phyloP scores from a whole-genome alignment of 2,113 vertebrate genomes.

The Porphyrio hochstetteri region DNA sequence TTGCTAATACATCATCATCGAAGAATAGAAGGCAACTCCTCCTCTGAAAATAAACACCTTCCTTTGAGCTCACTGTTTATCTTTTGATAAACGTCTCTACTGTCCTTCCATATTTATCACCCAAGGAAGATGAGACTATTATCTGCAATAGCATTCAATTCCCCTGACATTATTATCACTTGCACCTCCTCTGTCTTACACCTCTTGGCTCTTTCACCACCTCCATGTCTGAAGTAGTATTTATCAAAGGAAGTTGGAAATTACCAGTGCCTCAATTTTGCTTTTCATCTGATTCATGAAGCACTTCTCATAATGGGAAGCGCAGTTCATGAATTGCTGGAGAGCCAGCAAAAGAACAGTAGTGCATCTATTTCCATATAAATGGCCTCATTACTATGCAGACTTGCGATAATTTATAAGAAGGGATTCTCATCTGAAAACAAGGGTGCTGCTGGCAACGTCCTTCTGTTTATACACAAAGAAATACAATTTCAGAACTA shows the following conservation, averaged over 20 bases:
- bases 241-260: constrained; percentile 33
- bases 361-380: constrained; percentile 43
- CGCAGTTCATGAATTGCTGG: constrained; percentile 26
- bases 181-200: not conserved
- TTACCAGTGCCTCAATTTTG: constrained; percentile 13
- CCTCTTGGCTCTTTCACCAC: not conserved
- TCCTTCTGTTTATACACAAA: constrained; percentile 14
- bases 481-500: not conserved
- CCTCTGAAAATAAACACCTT: not conserved
- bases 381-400: constrained; percentile 52
- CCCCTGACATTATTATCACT: not conserved
- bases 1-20: not conserved
- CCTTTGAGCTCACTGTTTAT: not conserved
- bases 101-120: not conserved
- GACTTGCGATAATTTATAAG: constrained; percentile 24
- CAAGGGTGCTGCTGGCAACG: constrained; percentile 5
- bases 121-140: not conserved
- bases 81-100: not conserved
- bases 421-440: constrained; percentile 4
- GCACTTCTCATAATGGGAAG: constrained; percentile 27
- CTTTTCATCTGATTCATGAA: constrained; percentile 37
- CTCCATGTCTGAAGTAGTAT: not conserved
- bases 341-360: constrained; percentile 34
- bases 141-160: not conserved
- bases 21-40: not conserved